Evolutionary conservation across 2,113 vertebrate genomes (phyloP), one percentile per base, ranked within the genome.

Genomic region (Myrmophylax atrothorax): DNA sequence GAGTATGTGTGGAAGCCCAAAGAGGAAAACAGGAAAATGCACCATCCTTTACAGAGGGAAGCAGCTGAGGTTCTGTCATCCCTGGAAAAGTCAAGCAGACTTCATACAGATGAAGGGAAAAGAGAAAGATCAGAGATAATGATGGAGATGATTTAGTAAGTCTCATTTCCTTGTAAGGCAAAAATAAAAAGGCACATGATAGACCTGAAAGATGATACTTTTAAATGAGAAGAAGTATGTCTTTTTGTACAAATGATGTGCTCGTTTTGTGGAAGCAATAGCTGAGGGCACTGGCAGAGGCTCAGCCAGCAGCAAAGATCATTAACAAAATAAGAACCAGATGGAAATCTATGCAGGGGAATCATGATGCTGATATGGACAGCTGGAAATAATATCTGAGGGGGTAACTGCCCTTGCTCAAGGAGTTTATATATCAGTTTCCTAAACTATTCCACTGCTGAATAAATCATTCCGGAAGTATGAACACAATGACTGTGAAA

Each of bases 261-360:
- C 85, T 95, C 33, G 10, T 87, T 58, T 79, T 85, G 16, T 91
- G 70, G 64, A 83, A 92, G 58, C 31, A 63, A 50, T 22, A 79
- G 82, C 90, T 93, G 85, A 93, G 82, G 92, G 60, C 84, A 76
- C 74, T 92, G 84, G 76, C 80, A 87, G 53, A 33, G 89, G 56
- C 62, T 94, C 67, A 80, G 47, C 58, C 75, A 59, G 47, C 60
- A 83, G 19, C 35, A 91, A 74, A 83, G 59, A 74, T 88, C 66
- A 77, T 89, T 84, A 82, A 68, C 47, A 74, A 50, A 93, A 95
- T 90, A 84, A 75, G 79, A 94, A 92, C 68, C 88, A 94, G 90
- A 88, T 93, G 79, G 67, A 93, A 95, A 92, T 67, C n/a, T 47
- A 13, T 31, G 70, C 84, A 80, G 82, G 66, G 28, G 80, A 92